phyloP scores from a whole-genome alignment of 2,797 vertebrate species.

The Gambusia yucatana region DNA sequence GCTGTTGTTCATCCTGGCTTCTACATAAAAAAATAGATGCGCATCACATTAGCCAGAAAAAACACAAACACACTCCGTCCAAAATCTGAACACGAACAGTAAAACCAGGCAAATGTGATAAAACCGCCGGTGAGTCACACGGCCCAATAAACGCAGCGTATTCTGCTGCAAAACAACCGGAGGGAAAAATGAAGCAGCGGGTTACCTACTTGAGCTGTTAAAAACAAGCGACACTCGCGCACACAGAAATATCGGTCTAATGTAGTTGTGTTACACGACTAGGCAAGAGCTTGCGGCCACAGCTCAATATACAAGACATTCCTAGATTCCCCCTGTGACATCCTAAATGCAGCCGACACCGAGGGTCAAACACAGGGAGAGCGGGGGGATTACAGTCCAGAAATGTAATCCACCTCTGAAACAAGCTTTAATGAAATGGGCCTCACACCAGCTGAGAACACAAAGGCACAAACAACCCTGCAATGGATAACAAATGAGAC shows the following conservation, averaged over 20 bases:
- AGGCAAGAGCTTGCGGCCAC: constrained; percentile 40
- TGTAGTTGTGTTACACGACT: constrained; percentile 51
- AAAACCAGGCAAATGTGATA: constrained; percentile 23
- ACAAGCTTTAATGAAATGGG: constrained; percentile 31
- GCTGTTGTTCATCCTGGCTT: constrained; percentile 19
- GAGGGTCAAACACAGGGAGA: constrained; percentile 19
- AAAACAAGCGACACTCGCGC: constrained; percentile 49
- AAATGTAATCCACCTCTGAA: constrained; percentile 61
- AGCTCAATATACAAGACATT: constrained; percentile 53
- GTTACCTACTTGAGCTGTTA: constrained; percentile 54
- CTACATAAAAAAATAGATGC: constrained; percentile 32
- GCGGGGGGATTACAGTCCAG: constrained; percentile 48
- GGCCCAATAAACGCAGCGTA: constrained; percentile 39
- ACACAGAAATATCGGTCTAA: constrained; percentile 47
- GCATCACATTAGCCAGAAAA: constrained; percentile 2
- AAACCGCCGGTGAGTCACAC: constrained; percentile 29
- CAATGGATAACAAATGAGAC: not conserved
- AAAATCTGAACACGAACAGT: constrained; percentile 29
- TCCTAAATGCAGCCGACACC: constrained; percentile 41
- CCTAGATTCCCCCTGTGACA: constrained; percentile 48
- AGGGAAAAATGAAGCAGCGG: constrained; percentile 53
- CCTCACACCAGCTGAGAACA: not conserved
- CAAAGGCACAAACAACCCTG: constrained; percentile 1
- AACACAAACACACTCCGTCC: not conserved
- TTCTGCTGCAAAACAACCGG: constrained; percentile 53